Evolutionary conservation across 2,888 invertebrate species (phyloP), one percentile per base, ranked within the genome.

Genomic region (Drosophila nigritarsus): DNA sequence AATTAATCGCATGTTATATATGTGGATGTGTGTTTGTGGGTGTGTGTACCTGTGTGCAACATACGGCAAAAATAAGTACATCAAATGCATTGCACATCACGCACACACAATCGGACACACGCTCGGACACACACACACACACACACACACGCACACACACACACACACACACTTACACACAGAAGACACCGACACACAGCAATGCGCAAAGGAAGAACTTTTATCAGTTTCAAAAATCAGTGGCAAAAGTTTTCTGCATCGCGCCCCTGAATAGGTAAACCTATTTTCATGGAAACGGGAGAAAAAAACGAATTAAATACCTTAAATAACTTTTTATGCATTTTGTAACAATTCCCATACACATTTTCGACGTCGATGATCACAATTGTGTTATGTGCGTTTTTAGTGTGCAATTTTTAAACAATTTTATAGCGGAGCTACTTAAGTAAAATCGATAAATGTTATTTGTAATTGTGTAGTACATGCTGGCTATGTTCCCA

Each of bases 401-500:
- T 73, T 86, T 78, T 74, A 69, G 73, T 79, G 79, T 73, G 82
- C 76, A 65, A 71, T 81, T 89, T 88, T 89, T 87, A 78, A 87
- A 72, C 62, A 86, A 82, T 89, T 89, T 89, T 89, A 90, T 80
- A 77, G 79, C 68, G 72, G 81, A 66, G 71, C 71, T 64, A 73
- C 67, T 62, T 65, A 65, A 65, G 65, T 49, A 36, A 63, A 80
- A 60, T 59, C 27, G 34, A 69, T 69, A 71, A 71, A 69, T 61
- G 78, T 84, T 71, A 78, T 61, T 71, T 63, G 67, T 79, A 78
- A 70, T 63, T 74, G 87, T 75, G 63, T 76, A 69, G 68, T 80
- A 78, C 78, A 82, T 86, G 82, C 80, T 83, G 86, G 76, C 53
- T 78, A 81, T 85, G 87, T 83, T 87, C 80, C 71, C 67, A 58